These are phyloP conservation scores for Ramphastos sulfuratus DNA, from an alignment of 2,113 vertebrate species.

Conservation along the genomic window DNA sequence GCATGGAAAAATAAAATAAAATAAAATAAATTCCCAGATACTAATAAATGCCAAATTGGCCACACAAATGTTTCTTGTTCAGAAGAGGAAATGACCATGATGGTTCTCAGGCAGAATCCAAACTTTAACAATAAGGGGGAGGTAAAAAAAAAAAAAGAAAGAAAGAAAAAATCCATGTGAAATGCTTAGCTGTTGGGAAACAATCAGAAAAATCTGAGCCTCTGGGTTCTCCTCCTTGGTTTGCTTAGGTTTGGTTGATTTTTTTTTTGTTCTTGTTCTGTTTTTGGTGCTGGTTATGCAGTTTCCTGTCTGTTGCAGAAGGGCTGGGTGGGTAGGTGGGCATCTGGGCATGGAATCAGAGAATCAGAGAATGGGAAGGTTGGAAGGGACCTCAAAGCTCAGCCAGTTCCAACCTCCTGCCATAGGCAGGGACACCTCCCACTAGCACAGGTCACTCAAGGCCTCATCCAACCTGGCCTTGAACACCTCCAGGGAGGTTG, in stretches of 20 bases:
- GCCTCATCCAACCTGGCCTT: too few species aligned
- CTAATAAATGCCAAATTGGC: neutral
- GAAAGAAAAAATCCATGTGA: neutral
- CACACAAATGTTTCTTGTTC: neutral
- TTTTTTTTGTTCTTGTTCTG: slow-evolving; percentile 35
- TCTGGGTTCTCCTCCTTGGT: neutral
- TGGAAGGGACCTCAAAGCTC: too few species aligned
- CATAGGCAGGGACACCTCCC: too few species aligned
- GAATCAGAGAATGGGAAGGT: too few species aligned
- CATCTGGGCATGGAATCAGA: neutral
- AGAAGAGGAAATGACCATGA: neutral
- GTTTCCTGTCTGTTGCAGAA: slow-evolving; percentile 61
- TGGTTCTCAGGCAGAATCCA: neutral
- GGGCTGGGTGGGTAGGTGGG: neutral
- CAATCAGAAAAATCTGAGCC: slow-evolving; percentile 29
- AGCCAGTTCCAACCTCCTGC: too few species aligned
- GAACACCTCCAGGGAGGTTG: too few species aligned
- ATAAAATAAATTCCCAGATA: neutral
- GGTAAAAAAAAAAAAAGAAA: accelerated
- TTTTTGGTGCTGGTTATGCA: slow-evolving; percentile 27
- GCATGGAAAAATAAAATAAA: too few species aligned
- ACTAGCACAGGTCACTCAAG: too few species aligned
- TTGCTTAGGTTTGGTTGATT: neutral
- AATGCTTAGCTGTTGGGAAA: slow-evolving; percentile 14
- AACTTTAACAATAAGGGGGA: neutral